phyloP scores from a whole-genome alignment of 2,113 vertebrate genomes.

The Paraplagusia blochii region DNA sequence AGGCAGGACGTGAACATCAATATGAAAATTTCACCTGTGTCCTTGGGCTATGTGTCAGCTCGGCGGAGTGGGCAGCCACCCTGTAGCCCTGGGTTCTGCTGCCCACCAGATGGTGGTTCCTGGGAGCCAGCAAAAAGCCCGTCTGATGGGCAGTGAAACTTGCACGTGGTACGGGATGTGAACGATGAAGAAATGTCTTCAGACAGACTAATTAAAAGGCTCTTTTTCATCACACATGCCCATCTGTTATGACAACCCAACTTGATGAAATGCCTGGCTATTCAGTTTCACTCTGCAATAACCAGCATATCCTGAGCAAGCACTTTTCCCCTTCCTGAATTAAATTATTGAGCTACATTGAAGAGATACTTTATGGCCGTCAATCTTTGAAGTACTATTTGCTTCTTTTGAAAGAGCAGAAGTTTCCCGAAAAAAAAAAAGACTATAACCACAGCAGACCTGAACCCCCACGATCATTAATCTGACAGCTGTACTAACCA shows the following conservation, averaged over 20 bases:
- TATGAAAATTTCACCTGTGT: conserved; percentile 39
- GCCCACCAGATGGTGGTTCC: conserved; percentile 86
- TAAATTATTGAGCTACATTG: conserved; percentile 53
- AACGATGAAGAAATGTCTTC: conserved; percentile 81
- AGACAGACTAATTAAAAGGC: conserved; percentile 85
- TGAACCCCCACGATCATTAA: conserved; percentile 45
- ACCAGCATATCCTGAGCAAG: conserved; percentile 44
- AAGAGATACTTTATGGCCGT: conserved; percentile 44
- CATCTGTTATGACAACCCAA: conserved; percentile 81
- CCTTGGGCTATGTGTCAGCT: conserved; percentile 73
- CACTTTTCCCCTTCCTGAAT: conserved; percentile 32
- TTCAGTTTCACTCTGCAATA: conserved; percentile 63
- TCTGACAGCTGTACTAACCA: conserved; percentile 24
- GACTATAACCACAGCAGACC: conserved; percentile 12
- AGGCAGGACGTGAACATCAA: conserved; percentile 36
- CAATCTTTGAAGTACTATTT: conserved; percentile 45
- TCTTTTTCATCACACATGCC: conserved; percentile 81
- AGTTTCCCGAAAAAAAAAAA: conserved; percentile 11
- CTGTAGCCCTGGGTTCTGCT: conserved; percentile 31
- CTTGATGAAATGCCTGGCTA: conserved; percentile 71
- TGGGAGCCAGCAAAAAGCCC: conserved; percentile 75
- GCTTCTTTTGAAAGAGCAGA: conserved; percentile 26
- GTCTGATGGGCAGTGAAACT: conserved; percentile 77
- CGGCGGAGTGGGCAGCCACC: conserved; percentile 74
- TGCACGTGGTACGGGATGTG: conserved; percentile 71